A percentile compares a stretch with the other conserved stretches of the same genome.
Conservation (phyloP, 2,888 invertebrate genomes). For the Eupithecia inturbata region DNA sequence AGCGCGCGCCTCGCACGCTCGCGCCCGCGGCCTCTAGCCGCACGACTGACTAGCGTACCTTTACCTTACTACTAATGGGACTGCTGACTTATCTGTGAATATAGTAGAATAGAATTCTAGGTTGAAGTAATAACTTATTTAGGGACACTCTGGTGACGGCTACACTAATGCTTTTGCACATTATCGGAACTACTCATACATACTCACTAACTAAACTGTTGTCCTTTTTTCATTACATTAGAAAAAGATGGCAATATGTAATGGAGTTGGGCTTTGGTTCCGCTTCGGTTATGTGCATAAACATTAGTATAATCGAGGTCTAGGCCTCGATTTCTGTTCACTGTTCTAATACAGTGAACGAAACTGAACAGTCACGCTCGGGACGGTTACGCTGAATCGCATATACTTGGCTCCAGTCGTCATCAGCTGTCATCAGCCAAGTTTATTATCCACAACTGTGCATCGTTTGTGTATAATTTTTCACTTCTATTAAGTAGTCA, state of each 20-base stretch:
- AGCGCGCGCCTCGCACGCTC: constrained; percentile 48
- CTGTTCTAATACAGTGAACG: no score
- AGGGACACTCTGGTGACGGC: neutral
- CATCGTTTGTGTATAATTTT: neutral
- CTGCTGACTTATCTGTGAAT: constrained; percentile 5
- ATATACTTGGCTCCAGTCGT: neutral
- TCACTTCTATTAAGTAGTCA: neutral
- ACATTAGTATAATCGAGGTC: neutral
- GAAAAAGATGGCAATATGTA: neutral
- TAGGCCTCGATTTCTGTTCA: no score
- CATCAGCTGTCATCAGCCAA: neutral
- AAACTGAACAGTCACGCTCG: neutral
- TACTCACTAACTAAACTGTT: no score
- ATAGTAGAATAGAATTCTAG: neutral
- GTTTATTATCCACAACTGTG: neutral
- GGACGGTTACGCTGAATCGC: neutral
- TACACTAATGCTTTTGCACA: neutral
- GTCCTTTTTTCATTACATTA: neutral
- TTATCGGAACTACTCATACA: no score
- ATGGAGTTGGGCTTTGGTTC: neutral
- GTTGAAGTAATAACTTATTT: neutral
- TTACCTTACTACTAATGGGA: neutral
- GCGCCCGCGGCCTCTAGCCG: constrained; percentile 42
- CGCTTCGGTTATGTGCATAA: neutral
- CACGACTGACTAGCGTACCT: constrained; percentile 29